A percentile compares a stretch with the other conserved stretches of the same genome.
These are phyloP conservation scores for Phasianus colchicus DNA, from an alignment of 2,113 vertebrate genomes.

Conservation along the genomic window DNA sequence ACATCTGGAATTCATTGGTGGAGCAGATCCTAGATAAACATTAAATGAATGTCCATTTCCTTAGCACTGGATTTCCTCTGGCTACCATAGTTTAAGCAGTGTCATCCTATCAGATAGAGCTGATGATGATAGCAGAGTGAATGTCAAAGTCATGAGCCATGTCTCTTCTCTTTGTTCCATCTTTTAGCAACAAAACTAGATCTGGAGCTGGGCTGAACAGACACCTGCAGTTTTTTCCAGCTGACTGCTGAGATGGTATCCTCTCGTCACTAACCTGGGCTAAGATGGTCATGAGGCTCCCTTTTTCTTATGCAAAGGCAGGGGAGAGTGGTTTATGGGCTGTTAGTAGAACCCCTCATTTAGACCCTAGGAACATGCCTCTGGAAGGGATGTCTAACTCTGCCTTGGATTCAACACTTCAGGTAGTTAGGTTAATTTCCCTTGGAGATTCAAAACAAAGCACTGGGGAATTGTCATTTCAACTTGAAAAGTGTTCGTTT, in stretches of 20 bases:
- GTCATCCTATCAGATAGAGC: conserved; percentile 66
- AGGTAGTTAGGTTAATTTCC: neutral
- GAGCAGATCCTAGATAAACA: conserved; percentile 80
- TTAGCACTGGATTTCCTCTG: conserved; percentile 76
- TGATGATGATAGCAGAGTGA: conserved; percentile 69
- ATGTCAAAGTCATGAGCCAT: conserved; percentile 53
- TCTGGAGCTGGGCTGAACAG: conserved; percentile 2
- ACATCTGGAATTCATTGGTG: conserved; percentile 87
- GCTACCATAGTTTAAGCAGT: conserved; percentile 72
- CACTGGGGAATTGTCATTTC: neutral
- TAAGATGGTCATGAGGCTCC: neutral
- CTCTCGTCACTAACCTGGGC: neutral
- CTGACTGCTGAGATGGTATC: neutral
- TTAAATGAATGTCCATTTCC: conserved; percentile 77
- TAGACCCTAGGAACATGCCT: neutral
- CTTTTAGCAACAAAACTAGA: conserved; percentile 20
- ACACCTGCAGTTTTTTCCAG: neutral
- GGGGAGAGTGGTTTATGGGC: neutral
- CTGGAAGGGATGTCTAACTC: neutral
- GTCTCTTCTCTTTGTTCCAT: conserved; percentile 46
- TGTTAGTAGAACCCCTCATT: neutral
- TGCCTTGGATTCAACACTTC: neutral
- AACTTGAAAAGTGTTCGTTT: neutral
- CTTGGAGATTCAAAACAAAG: neutral
- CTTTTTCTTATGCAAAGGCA: neutral